Evolutionary conservation across 2,888 invertebrate genomes (phyloP), one percentile per base, ranked within the genome.

Genomic region (Ennomos erosarius): DNA sequence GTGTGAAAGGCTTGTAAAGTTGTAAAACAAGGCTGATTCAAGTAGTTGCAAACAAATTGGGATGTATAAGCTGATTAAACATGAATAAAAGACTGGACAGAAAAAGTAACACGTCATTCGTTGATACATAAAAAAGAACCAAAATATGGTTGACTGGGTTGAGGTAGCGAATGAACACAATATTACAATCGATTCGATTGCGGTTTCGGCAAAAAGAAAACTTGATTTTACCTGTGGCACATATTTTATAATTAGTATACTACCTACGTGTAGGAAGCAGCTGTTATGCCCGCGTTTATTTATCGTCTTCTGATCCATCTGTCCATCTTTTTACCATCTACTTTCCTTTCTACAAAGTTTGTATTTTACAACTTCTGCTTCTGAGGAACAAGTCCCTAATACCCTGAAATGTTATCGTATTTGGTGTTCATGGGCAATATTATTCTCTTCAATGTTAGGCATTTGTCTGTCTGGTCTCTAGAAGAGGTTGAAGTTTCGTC

Each of bases 91-190:
- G 11, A n/a, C 38, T 11, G 11, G 11, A 5, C 1, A 5, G 26
- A 26, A 1, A 26, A n/a, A n/a, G n/a, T n/a, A n/a, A n/a, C n/a
- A n/a, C n/a, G n/a, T n/a, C n/a, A n/a, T n/a, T n/a, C n/a, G n/a
- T n/a, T n/a, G n/a, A n/a, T n/a, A n/a, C n/a, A n/a, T n/a, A n/a
- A n/a, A n/a, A 26, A 26, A 26, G 26, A 26, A 26, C 6, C 6
- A 26, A 26, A 26, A 26, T 3, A 26, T 26, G 26, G 6, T 3
- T 26, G 26, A 26, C 26, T 26, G 26, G 26, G 26, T 26, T 26
- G 26, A 26, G 5, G 5, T 26, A 6, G 97, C 97, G 33, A 97
- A 98, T 93, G 91, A 84, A 92, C 81, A 46, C n/a, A 8, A n/a
- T 1, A 26, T 6, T 5, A 26, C 26, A 6, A 6, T 26, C 0